These are phyloP conservation scores for Porites cylindrica DNA, from an alignment of 92 coral and sea anemone species.

Conservation along the genomic window DNA sequence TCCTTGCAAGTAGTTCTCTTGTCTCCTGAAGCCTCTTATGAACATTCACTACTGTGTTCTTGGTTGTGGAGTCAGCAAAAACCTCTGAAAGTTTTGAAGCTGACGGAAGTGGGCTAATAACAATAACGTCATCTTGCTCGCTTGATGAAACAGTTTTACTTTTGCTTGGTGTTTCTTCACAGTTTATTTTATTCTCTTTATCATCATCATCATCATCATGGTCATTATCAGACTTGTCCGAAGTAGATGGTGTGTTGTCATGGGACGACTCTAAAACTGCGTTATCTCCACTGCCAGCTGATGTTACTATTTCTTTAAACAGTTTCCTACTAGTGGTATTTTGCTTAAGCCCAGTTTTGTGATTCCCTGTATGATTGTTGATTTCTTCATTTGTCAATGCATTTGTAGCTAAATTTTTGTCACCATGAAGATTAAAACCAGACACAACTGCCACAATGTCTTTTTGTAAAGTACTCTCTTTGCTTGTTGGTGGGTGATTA, in stretches of 20 bases:
- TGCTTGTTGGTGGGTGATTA: background rate
- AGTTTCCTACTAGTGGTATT: slow-evolving; percentile 18
- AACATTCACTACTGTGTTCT: slow-evolving; percentile 80
- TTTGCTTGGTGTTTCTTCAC: slow-evolving; percentile 4
- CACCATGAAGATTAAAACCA: slow-evolving; percentile 28
- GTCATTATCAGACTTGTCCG: slow-evolving; percentile 59
- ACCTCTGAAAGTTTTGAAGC: slow-evolving; percentile 59
- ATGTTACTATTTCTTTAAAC: background rate
- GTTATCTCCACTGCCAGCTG: background rate
- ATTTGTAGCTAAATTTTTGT: background rate
- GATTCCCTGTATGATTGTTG: background rate
- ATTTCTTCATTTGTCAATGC: background rate
- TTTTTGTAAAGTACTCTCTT: background rate
- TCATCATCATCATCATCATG: background rate
- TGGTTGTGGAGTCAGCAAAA: slow-evolving; percentile 81
- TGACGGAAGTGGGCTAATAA: slow-evolving; percentile 61
- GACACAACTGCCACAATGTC: slow-evolving; percentile 33
- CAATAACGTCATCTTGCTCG: slow-evolving; percentile 18
- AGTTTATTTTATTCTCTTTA: background rate
- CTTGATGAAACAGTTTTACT: slow-evolving; percentile 5
- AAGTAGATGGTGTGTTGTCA: slow-evolving; percentile 1
- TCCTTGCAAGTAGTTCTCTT: slow-evolving; percentile 72
- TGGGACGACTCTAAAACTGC: background rate
- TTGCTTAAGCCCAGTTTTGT: background rate
- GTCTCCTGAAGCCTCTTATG: slow-evolving; percentile 87